Base-by-base conservation (phyloP, 2,888 invertebrate genomes). In the Drosophila eohydei region DNA sequence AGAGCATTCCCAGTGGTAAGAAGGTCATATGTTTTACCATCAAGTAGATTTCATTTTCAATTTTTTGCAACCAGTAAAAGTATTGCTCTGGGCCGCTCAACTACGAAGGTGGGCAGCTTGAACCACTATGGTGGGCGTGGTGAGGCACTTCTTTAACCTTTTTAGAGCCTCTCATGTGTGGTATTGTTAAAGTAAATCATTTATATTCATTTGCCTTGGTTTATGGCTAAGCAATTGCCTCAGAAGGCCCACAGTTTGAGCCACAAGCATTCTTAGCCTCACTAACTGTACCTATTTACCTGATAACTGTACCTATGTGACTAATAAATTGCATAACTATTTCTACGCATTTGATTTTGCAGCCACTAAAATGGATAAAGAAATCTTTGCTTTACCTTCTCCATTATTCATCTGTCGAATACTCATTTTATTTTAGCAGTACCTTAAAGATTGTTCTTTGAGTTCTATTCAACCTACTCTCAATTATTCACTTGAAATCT, bases 21-120 rank as follows among this genome's bases (percentile, higher is more conserved):
- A 30, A n/a, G 61, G 41, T 48, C 48, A 71, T 60, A 48, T 61
- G 60, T 52, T 46, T 40, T 43, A 16, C 43, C 46, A 48, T 48
- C 12, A 58, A 58, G 38, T 38, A 14, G 21, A 58, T 30, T 58
- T 48, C 28, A 38, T 48, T 36, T 48, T 30, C 30, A 12, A 16
- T 36, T 57, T 46, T 30, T 16, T 52, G 36, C 26, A 14, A 52
- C 12, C 12, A 36, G 14, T 16, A 3, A 16, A 38, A 36, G 26
- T 36, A 16, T 54, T 38, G 54, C 38, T 38, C 38, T 5, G 38
- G 26, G 14, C 21, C 21, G 21, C 52, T 8, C 38, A 26, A 2
- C 26, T 9, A n/a, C 30, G 4, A 30, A 30, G 32, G 32, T 21
- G 51, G 16, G 50, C 32, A 9, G 51, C 12, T 34, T 6, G 51